These are phyloP conservation scores for Saccostrea cuccullata DNA, from an alignment of 1,140 invertebrate species.

Conservation along the genomic window DNA sequence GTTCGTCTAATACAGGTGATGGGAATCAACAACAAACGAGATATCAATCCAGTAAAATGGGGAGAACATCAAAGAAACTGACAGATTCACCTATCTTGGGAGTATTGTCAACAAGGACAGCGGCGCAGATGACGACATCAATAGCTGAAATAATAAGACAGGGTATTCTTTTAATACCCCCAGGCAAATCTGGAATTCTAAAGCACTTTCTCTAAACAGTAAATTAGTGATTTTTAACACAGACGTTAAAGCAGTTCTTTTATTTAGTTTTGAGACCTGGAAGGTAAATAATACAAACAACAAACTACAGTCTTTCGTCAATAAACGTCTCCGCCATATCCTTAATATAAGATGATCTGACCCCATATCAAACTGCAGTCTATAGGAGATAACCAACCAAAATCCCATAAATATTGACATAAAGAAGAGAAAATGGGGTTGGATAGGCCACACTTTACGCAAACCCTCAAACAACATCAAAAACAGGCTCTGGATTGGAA, in stretches of 20 bases:
- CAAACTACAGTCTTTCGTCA: background rate
- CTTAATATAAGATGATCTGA: background rate
- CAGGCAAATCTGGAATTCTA: background rate
- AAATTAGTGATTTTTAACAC: background rate
- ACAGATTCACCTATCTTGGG: too few species aligned
- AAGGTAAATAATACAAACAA: background rate
- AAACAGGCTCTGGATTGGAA: background rate
- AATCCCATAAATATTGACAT: background rate
- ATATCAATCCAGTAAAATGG: too few species aligned
- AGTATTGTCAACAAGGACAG: background rate
- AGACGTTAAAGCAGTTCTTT: background rate
- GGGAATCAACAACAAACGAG: too few species aligned
- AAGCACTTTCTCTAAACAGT: background rate
- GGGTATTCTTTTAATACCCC: background rate
- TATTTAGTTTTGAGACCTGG: background rate
- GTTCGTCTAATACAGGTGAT: too few species aligned
- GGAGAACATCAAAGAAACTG: too few species aligned
- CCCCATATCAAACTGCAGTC: background rate
- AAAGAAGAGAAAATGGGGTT: background rate
- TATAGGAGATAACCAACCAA: background rate
- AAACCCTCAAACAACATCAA: background rate
- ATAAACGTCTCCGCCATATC: background rate
- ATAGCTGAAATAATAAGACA: background rate
- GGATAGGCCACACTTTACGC: background rate
- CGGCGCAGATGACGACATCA: background rate